These are phyloP conservation scores for Cochlearius cochlearius DNA, from an alignment of 2,113 vertebrate species.

Conservation along the genomic window DNA sequence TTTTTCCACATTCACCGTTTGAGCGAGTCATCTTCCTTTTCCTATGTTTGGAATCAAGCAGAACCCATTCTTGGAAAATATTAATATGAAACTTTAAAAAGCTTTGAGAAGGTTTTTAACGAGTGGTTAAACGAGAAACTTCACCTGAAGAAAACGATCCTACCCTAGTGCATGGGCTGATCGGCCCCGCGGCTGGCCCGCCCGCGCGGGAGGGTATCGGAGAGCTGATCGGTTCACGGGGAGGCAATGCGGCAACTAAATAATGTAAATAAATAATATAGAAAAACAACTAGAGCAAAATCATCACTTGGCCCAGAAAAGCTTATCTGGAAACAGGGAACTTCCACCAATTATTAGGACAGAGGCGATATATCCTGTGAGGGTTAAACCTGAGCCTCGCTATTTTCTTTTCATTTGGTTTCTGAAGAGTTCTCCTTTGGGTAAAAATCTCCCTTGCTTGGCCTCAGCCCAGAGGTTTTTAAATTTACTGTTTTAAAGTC, in stretches of 20 bases:
- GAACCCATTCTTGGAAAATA: not conserved
- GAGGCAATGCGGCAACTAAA: not conserved
- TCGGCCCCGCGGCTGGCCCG: not conserved
- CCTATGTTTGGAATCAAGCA: not conserved
- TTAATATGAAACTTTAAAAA: not conserved
- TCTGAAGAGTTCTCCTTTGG: slow-evolving; percentile 39
- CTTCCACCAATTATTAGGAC: slow-evolving; percentile 27
- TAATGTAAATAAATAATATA: not conserved
- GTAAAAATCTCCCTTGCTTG: slow-evolving; percentile 19
- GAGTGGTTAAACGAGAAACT: not conserved
- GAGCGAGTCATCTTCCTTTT: not conserved
- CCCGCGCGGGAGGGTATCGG: rapidly evolving
- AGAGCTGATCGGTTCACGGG: not conserved
- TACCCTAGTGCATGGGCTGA: not conserved
- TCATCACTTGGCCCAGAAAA: not conserved
- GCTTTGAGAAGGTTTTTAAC: not conserved
- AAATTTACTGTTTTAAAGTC: slow-evolving; percentile 14
- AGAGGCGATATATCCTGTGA: not conserved
- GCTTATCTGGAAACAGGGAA: slow-evolving; percentile 28
- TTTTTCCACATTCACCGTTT: not conserved
- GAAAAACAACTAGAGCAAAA: not conserved
- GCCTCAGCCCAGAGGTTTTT: slow-evolving; percentile 29
- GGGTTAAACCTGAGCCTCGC: not conserved
- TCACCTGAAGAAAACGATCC: not conserved
- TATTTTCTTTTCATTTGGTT: slow-evolving; percentile 27